Percentiles rank a stretch among this genome's conserved stretches.
These are phyloP conservation scores for Clarias batrachus DNA, from an alignment of 2,113 vertebrate species.

Conservation along the genomic window DNA sequence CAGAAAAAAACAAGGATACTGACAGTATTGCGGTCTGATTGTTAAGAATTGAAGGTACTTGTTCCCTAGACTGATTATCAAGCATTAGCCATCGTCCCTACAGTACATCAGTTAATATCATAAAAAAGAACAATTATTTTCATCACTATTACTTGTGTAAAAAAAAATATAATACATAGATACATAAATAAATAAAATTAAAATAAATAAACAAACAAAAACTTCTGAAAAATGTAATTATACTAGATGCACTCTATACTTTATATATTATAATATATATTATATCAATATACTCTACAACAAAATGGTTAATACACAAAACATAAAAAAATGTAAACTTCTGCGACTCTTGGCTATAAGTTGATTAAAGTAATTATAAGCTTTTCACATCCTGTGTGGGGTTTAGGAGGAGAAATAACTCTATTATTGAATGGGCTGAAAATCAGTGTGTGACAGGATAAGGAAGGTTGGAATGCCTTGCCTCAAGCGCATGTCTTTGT, in stretches of 20 bases:
- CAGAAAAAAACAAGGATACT: not conserved
- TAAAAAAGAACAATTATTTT: too few relatives aligned
- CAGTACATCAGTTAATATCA: too few relatives aligned
- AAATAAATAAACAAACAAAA: too few relatives aligned
- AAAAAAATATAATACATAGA: too few relatives aligned
- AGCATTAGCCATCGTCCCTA: not conserved
- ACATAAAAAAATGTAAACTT: not conserved
- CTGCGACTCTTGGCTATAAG: not conserved
- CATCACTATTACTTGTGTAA: too few relatives aligned
- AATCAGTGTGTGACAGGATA: not conserved
- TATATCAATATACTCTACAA: too few relatives aligned
- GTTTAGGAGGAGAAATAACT: not conserved
- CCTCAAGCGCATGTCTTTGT: not conserved
- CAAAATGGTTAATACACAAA: too few relatives aligned
- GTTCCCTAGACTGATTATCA: not conserved
- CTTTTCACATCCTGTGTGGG: not conserved
- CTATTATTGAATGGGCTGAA: not conserved
- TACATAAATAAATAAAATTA: too few relatives aligned
- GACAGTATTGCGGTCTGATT: not conserved
- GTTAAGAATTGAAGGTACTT: not conserved
- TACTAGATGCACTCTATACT: too few relatives aligned
- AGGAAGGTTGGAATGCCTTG: not conserved
- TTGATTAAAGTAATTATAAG: not conserved
- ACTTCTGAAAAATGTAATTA: too few relatives aligned
- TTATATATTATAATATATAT: too few relatives aligned